phyloP scores from a whole-genome alignment of 2,113 vertebrate species.

The Meles meles region DNA sequence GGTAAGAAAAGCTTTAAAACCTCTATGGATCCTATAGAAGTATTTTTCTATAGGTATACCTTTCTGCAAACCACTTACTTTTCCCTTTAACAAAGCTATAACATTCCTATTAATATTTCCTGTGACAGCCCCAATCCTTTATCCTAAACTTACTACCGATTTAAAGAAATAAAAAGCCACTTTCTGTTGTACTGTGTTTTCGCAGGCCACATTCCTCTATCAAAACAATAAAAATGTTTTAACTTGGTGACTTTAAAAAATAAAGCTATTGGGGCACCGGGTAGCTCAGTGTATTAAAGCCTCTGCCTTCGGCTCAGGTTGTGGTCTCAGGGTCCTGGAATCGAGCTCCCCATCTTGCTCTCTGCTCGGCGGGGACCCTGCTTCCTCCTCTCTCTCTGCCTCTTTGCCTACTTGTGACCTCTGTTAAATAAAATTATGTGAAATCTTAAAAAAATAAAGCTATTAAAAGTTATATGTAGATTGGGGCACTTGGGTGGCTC shows the following conservation, averaged over 20 bases:
- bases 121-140: background rate
- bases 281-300: too few relatives aligned
- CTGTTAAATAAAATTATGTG: too few relatives aligned
- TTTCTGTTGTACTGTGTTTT: background rate
- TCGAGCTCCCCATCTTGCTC: too few relatives aligned
- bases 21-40: background rate
- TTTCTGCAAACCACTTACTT: background rate
- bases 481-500: background rate
- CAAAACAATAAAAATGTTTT: background rate
- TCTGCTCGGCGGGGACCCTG: too few relatives aligned
- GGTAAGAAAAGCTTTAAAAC: background rate
- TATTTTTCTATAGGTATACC: background rate
- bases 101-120: background rate
- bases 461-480: background rate
- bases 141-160: background rate
- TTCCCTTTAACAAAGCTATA: background rate
- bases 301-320: too few relatives aligned
- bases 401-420: too few relatives aligned
- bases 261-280: background rate
- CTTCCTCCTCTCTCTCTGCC: too few relatives aligned
- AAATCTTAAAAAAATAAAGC: background rate
- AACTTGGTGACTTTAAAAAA: background rate
- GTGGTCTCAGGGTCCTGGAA: too few relatives aligned
- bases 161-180: background rate
- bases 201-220: background rate